Base-by-base conservation (phyloP, 2,113 vertebrate genomes). In the Rhynchomys soricoides region DNA sequence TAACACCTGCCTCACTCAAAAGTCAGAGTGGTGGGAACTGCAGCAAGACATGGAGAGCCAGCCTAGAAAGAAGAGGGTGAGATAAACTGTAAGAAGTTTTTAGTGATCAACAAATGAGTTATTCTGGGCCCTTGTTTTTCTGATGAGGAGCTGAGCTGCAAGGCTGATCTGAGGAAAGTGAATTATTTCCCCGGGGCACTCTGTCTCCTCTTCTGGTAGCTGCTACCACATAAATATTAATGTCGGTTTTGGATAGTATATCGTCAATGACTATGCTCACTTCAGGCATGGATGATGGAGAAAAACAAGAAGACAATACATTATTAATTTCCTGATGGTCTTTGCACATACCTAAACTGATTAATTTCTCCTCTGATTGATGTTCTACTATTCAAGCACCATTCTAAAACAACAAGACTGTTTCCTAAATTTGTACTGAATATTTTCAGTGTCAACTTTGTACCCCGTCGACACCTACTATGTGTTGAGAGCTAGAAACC, bases 171-270 rank as follows among this genome's bases (percentile, higher is more conserved):
- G 2, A 95, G 78, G 50, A 73, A 95, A 96, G 96, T 59, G 85
- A 96, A 95, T 96, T 96, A 92, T 96, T 96, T 95, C 96, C 95
- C 95, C 12, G 0, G 90, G 90, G 96, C 62, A 89, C 70, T 43
- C 37, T 79, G 66, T 77, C 91, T 95, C 92, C 50, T 92, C 90
- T 95, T 95, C 66, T 70, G 88, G 59, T 95, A 96, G 79, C 85
- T 81, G 90, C 92, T 86, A n/a, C 78, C 45, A 92, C 90, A 94
- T 96, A 92, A 95, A 98, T 98, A 97, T 97, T 95, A 95, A 97
- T 96, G 31, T 96, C 57, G 93, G 81, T 87, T 95, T 94, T 10
- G 1, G 93, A 87, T 77, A 86, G 59, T 88, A 82, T 37, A 89
- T 91, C 81, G 86, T 95, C 81, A 45, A 13, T 82, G 92, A 86